Conservation (phyloP, 2,113 vertebrate genomes). For the Neogale vison region DNA sequence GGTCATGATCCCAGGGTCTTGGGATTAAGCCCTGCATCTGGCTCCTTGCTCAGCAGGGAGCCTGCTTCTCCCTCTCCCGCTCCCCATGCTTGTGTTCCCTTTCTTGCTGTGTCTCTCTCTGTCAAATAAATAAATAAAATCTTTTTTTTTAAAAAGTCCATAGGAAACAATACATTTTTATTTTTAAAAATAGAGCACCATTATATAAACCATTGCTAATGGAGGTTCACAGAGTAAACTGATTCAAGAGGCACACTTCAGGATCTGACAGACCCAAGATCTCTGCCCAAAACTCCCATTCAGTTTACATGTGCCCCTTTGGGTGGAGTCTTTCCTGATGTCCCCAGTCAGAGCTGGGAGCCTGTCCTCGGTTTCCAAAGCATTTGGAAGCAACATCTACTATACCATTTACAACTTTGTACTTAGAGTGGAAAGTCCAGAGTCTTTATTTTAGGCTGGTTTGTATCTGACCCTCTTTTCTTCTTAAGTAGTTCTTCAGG, state of each 20-base stretch:
- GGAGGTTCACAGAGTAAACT: not conserved
- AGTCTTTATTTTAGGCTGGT: not conserved
- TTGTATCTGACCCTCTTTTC: not conserved
- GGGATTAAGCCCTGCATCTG: too few relatives aligned
- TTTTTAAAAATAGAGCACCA: not conserved
- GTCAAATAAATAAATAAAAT: too few relatives aligned
- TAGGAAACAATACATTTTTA: not conserved
- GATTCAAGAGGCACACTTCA: not conserved
- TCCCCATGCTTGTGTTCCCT: too few relatives aligned
- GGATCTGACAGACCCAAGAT: not conserved
- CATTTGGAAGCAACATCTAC: not conserved
- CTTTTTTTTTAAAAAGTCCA: not conserved
- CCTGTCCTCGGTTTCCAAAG: not conserved
- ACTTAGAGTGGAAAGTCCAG: not conserved
- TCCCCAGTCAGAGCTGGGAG: not conserved
- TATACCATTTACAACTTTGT: not conserved
- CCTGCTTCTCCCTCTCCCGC: too few relatives aligned
- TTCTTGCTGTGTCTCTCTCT: too few relatives aligned
- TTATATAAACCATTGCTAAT: slow-evolving; percentile 26
- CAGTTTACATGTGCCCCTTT: not conserved
- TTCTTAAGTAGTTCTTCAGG: not conserved
- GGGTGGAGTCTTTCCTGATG: not conserved
- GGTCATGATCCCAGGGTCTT: too few relatives aligned
- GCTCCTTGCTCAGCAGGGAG: too few relatives aligned
- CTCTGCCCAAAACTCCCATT: slow-evolving; percentile 29